Percentiles rank a stretch among this genome's conserved stretches.
Evolutionary conservation across 2,797 vertebrate species (phyloP).

Genomic region (Anguilla obscura): DNA sequence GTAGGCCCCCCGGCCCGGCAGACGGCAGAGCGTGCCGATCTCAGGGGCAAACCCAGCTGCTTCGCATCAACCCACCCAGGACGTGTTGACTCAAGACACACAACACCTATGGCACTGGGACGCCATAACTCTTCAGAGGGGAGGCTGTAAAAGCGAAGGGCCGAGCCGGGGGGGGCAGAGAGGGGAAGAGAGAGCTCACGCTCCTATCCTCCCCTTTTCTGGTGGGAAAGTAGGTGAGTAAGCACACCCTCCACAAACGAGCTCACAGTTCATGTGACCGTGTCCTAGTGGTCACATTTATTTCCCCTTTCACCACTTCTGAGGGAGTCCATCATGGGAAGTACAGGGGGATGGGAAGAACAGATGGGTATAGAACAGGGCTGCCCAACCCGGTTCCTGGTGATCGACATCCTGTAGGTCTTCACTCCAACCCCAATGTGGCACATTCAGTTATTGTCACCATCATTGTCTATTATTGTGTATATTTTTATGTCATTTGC

Average conservation of each 20-base stretch:
- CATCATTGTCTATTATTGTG: neutral
- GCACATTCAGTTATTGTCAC: too few relatives aligned
- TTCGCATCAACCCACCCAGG: slow-evolving; percentile 39
- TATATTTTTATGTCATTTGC: neutral
- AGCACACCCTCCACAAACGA: neutral
- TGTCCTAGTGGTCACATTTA: neutral
- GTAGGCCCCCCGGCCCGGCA: neutral
- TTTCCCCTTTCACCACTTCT: neutral
- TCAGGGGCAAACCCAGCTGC: slow-evolving; percentile 37
- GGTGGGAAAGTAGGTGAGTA: neutral
- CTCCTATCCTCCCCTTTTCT: slow-evolving; percentile 5
- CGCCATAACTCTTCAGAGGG: slow-evolving; percentile 32
- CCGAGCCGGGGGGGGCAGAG: neutral
- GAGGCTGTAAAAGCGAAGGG: slow-evolving; percentile 24
- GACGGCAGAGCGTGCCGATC: neutral
- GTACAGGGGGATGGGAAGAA: neutral
- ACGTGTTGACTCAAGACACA: slow-evolving; percentile 38
- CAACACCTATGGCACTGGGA: slow-evolving; percentile 35
- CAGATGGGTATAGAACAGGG: too few relatives aligned
- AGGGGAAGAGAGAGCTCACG: slow-evolving; percentile 13
- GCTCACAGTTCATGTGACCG: neutral
- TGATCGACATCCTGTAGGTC: too few relatives aligned
- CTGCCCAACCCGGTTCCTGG: too few relatives aligned
- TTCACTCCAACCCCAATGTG: too few relatives aligned
- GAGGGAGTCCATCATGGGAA: neutral